Evolutionary conservation across 2,888 invertebrate genomes (phyloP), one percentile per base, ranked within the genome.

Genomic region (Drosophila anomalata): DNA sequence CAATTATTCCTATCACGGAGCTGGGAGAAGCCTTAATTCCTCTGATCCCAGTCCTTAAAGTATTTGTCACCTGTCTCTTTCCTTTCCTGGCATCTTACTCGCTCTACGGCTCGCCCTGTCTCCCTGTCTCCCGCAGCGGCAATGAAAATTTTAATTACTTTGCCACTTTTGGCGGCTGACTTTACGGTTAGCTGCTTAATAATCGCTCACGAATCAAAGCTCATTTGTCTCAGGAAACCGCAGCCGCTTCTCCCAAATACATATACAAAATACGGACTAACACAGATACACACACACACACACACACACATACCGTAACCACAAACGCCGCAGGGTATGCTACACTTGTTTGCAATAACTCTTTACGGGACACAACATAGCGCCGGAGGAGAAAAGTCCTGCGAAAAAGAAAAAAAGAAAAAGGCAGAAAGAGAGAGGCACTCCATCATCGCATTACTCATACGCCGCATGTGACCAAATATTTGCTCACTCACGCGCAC

Each of bases 141-240:
- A 65, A 48, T 76, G 61, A 22, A 55, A 77, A 75, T 83, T 77
- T 75, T 79, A 77, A 83, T 86, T 83, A 72, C 76, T 73, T 83
- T 88, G 77, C 59, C 77, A 79, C 79, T 69, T 71, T 75, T 71
- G 68, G 75, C 66, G 67, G 66, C 73, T 66, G 78, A 54, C 67
- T 67, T 53, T 57, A 79, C 53, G 87, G 85, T 58, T 72, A 53
- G 56, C 50, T 50, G 62, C 63, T 71, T 79, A 79, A 82, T 75
- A 87, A 73, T 72, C 68, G 54, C 68, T 36, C 44, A 68, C 44
- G 62, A 86, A 86, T 68, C 80, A 63, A 79, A 73, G 73, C 73
- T 68, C 83, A 75, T 82, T 87, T 87, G 77, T 77, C 75, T 82
- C 75, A 70, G 78, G 56, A 73, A 65, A 69, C 87, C 80, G 54